Percentiles rank a stretch among this genome's conserved stretches.
phyloP scores from a whole-genome alignment of 2,888 invertebrate genomes.

The Xestia ashworthii region DNA sequence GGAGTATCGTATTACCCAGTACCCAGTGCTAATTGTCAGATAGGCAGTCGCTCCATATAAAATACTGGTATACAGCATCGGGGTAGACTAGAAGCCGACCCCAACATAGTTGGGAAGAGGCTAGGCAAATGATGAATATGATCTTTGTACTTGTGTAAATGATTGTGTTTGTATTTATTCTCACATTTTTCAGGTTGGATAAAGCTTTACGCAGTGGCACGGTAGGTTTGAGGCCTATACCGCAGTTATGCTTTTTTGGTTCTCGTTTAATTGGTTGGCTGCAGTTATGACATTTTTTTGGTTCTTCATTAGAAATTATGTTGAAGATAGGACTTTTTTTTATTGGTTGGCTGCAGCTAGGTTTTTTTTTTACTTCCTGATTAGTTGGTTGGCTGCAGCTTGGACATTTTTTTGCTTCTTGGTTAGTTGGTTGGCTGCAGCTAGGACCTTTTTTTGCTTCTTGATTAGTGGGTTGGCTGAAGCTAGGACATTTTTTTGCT shows the following conservation, averaged over 20 bases:
- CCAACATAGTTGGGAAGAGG: too few species aligned
- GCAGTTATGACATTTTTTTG: background rate
- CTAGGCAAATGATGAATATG: too few species aligned
- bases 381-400: background rate
- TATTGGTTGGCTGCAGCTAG: background rate
- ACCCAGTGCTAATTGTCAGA: too few species aligned
- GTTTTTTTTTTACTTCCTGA: background rate
- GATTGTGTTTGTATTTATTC: background rate
- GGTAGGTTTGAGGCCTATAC: slow-evolving; percentile 43
- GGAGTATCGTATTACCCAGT: too few species aligned
- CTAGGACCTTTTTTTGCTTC: slow-evolving; percentile 10
- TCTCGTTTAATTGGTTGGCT: background rate
- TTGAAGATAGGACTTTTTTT: background rate
- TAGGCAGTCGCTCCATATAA: too few species aligned
- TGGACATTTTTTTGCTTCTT: background rate
- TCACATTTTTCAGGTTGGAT: slow-evolving; percentile 65
- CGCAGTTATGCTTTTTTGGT: slow-evolving; percentile 44
- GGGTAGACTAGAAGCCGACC: too few species aligned
- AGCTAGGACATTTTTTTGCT: background rate
- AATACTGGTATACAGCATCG: too few species aligned
- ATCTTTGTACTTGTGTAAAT: background rate
- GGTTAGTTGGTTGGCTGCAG: too few species aligned
- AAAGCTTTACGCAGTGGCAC: slow-evolving; percentile 79
- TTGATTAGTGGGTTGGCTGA: background rate
- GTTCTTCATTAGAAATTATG: too few species aligned